A percentile compares a stretch with the other conserved stretches of the same genome.
phyloP scores from a whole-genome alignment of 2,113 vertebrate species.

The Halcyon malimbica region DNA sequence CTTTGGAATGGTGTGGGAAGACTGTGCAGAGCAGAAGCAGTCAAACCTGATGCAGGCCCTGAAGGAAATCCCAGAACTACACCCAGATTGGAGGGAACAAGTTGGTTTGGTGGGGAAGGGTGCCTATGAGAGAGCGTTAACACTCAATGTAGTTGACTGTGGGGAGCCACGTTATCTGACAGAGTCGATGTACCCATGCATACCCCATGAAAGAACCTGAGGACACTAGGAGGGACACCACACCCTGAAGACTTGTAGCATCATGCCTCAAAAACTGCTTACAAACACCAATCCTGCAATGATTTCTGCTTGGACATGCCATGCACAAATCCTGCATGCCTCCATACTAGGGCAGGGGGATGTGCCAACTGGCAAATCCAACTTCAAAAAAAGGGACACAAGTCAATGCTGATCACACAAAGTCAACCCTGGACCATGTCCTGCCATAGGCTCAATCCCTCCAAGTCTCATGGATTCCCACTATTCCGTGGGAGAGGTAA shows the following conservation, averaged over 20 bases:
- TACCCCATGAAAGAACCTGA: not conserved
- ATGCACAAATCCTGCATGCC: not conserved
- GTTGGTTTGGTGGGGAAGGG: not conserved
- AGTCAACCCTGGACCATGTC: not conserved
- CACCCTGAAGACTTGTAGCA: not conserved
- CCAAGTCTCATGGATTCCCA: not conserved
- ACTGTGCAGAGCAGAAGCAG: not conserved
- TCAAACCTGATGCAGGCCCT: not conserved
- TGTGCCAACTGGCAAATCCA: accelerated
- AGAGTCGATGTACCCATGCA: not conserved
- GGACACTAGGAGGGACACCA: not conserved
- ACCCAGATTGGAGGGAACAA: not conserved
- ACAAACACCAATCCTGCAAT: not conserved
- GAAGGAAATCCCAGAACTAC: not conserved
- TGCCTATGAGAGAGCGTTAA: not conserved
- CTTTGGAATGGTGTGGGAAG: not conserved
- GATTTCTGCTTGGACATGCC: not conserved
- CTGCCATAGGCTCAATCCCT: not conserved
- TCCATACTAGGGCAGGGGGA: not conserved
- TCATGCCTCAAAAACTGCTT: not conserved
- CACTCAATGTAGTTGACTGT: not conserved
- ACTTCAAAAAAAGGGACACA: not conserved
- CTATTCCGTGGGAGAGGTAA: not conserved
- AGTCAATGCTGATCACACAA: not conserved
- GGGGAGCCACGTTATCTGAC: not conserved